phyloP scores from a whole-genome alignment of 92 coral and sea anemone genomes.

The Ricordea florida region DNA sequence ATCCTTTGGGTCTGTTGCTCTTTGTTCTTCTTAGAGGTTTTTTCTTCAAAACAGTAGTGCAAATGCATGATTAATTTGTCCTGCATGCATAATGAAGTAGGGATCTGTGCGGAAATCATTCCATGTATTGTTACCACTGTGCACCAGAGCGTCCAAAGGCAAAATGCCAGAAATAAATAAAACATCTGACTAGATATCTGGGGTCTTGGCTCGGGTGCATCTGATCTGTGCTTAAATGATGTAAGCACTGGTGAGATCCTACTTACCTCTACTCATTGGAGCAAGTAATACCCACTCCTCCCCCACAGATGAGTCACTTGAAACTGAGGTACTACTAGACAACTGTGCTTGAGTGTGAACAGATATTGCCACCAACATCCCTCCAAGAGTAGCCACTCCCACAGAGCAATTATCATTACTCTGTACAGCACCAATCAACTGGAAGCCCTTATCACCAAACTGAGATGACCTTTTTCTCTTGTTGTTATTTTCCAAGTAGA shows the following conservation, averaged over 20 bases:
- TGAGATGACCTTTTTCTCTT: slow-evolving; percentile 57
- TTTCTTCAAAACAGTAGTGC: too few relatives aligned
- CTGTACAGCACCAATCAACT: slow-evolving; percentile 76
- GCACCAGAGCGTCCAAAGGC: too few relatives aligned
- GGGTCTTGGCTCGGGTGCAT: too few relatives aligned
- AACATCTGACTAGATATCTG: too few relatives aligned
- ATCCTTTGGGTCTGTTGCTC: too few relatives aligned
- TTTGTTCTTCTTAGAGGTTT: too few relatives aligned
- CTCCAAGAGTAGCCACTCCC: slow-evolving; percentile 79
- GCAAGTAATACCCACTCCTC: slow-evolving; percentile 91
- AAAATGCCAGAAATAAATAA: too few relatives aligned
- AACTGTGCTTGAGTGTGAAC: slow-evolving; percentile 61
- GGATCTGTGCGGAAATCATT: too few relatives aligned
- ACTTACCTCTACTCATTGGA: slow-evolving; percentile 96
- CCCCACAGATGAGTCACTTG: slow-evolving; percentile 81
- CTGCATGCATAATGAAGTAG: too few relatives aligned
- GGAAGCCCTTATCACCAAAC: slow-evolving; percentile 59
- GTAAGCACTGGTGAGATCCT: neutral
- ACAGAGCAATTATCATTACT: slow-evolving; percentile 82
- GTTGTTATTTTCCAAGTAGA: slow-evolving; percentile 56
- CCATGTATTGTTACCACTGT: too few relatives aligned
- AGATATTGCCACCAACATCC: slow-evolving; percentile 85
- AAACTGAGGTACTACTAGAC: slow-evolving; percentile 67
- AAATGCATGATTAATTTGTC: too few relatives aligned
- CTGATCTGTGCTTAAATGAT: too few relatives aligned